A percentile compares a stretch with the other conserved stretches of the same genome.
These are phyloP conservation scores for Chrysotoxum bicinctum DNA, from an alignment of 2,888 invertebrate genomes.

Conservation along the genomic window DNA sequence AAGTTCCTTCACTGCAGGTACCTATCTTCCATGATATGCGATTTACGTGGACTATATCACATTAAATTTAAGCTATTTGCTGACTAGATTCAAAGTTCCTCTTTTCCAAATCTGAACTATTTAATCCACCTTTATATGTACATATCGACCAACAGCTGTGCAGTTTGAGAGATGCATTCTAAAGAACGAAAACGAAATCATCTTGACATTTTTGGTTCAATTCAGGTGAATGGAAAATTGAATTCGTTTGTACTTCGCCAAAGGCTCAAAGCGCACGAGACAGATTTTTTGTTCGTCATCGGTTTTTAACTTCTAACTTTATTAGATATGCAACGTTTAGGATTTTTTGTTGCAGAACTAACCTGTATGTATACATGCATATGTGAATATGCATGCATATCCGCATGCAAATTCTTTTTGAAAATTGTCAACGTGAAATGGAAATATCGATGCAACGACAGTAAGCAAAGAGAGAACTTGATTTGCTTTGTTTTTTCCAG, in stretches of 20 bases:
- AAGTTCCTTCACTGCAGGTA: neutral
- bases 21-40: neutral
- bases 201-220: constrained; percentile 15
- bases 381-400: neutral
- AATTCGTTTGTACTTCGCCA: constrained; percentile 41
- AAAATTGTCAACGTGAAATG: neutral
- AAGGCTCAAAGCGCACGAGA: neutral
- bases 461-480: neutral
- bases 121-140: neutral
- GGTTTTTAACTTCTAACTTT: constrained; percentile 22
- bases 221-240: constrained; percentile 34
- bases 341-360: neutral
- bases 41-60: neutral
- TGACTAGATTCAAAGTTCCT: neutral
- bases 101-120: neutral
- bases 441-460: neutral
- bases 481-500: neutral
- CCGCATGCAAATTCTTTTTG: neutral
- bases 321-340: neutral
- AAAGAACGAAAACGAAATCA: neutral
- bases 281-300: neutral
- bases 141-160: neutral
- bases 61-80: neutral
- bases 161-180: neutral
- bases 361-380: neutral